A percentile compares a stretch with the other conserved stretches of the same genome.
These are phyloP conservation scores for Poeciliopsis turrubarensis DNA, from an alignment of 2,113 vertebrate species.

Conservation along the genomic window DNA sequence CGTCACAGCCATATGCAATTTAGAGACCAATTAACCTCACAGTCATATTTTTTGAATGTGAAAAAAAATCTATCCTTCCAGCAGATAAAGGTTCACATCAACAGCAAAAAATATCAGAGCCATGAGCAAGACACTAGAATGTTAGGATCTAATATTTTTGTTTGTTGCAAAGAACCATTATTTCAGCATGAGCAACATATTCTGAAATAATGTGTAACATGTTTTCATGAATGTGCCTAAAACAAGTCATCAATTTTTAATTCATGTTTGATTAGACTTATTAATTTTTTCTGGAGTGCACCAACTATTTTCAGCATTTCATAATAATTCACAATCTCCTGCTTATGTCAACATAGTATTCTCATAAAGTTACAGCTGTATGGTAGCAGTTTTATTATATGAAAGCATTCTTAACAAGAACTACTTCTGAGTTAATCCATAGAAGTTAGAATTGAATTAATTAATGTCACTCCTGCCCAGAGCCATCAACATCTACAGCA, in stretches of 20 bases:
- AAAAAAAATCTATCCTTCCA: too few relatives aligned
- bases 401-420: neutral
- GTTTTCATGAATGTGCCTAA: too few relatives aligned
- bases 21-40: too few relatives aligned
- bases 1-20: too few relatives aligned
- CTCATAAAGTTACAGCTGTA: neutral
- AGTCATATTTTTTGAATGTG: too few relatives aligned
- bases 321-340: neutral
- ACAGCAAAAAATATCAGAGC: too few relatives aligned
- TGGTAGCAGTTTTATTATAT: neutral
- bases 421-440: neutral
- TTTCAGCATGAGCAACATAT: too few relatives aligned
- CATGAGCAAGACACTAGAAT: neutral
- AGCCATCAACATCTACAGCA: too few relatives aligned
- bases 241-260: neutral
- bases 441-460: too few relatives aligned
- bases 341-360: neutral
- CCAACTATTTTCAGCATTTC: neutral
- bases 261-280: neutral
- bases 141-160: neutral
- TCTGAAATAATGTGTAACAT: too few relatives aligned
- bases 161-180: neutral
- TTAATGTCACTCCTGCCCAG: too few relatives aligned
- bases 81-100: too few relatives aligned
- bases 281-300: neutral